These are phyloP conservation scores for Crenuchus spilurus DNA, from an alignment of 2,797 vertebrate genomes.

Conservation along the genomic window DNA sequence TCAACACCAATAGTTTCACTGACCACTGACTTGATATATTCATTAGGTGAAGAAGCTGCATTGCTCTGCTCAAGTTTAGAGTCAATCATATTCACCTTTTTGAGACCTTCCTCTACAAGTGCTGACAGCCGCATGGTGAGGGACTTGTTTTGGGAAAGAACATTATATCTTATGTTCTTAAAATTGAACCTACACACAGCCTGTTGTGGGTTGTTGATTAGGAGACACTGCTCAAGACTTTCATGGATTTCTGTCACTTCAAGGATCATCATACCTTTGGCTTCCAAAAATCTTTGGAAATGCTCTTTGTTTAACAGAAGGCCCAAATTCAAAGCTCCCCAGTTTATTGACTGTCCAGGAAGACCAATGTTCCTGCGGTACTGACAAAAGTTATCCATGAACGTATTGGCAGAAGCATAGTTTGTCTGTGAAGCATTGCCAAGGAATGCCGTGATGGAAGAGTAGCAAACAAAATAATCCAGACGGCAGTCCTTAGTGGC, in stretches of 20 bases:
- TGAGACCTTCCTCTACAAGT: slow-evolving; percentile 67
- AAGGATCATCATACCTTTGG: slow-evolving; percentile 82
- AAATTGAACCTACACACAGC: slow-evolving; percentile 82
- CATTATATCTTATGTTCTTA: slow-evolving; percentile 66
- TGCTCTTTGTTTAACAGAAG: slow-evolving; percentile 78
- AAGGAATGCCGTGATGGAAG: slow-evolving; percentile 84
- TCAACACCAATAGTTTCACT: slow-evolving; percentile 69
- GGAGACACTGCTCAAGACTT: slow-evolving; percentile 76
- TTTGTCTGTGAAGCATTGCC: slow-evolving; percentile 85
- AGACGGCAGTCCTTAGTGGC: slow-evolving; percentile 78
- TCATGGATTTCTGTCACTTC: slow-evolving; percentile 78
- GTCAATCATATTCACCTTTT: slow-evolving; percentile 38
- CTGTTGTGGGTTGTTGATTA: slow-evolving; percentile 81
- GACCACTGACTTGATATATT: slow-evolving; percentile 74
- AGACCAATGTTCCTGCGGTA: slow-evolving; percentile 83
- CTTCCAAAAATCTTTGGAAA: slow-evolving; percentile 79
- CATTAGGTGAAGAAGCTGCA: slow-evolving; percentile 57
- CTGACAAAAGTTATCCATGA: slow-evolving; percentile 85
- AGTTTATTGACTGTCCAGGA: slow-evolving; percentile 85
- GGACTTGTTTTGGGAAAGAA: slow-evolving; percentile 71
- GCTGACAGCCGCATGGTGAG: slow-evolving; percentile 73
- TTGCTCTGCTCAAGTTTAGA: slow-evolving; percentile 34
- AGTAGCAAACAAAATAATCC: slow-evolving; percentile 89
- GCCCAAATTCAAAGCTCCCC: slow-evolving; percentile 87
- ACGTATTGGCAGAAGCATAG: slow-evolving; percentile 88